Conservation (phyloP, 2,888 invertebrate species). For the Anaspis maculata region DNA sequence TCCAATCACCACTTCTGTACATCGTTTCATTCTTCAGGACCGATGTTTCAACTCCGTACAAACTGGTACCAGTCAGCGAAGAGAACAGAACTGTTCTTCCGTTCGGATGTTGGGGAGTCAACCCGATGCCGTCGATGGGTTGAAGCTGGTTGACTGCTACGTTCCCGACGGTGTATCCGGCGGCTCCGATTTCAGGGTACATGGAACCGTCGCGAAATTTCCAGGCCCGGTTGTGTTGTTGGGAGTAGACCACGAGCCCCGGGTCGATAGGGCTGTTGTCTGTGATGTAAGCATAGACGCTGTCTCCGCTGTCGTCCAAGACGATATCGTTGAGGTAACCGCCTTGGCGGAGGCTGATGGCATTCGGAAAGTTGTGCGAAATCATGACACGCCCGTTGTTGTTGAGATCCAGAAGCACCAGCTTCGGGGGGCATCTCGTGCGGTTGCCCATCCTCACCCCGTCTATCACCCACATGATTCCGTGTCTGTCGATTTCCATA, state of each 20-base stretch:
- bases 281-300: conserved; percentile 62
- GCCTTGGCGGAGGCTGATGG: conserved; percentile 48
- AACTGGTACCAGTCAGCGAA: conserved; percentile 27
- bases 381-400: conserved; percentile 48
- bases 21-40: conserved; percentile 50
- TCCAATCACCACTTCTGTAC: conserved; percentile 26
- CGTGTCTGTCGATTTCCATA: conserved; percentile 62
- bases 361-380: conserved; percentile 52
- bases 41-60: conserved; percentile 55
- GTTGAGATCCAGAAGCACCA: conserved; percentile 59
- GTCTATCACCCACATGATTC: conserved; percentile 63
- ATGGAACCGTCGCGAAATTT: conserved; percentile 61
- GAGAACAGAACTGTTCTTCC: conserved; percentile 22
- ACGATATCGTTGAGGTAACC: conserved; percentile 64
- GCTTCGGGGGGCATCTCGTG: conserved; percentile 55
- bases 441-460: conserved; percentile 56
- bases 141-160: conserved; percentile 47
- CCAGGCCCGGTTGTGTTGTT: conserved; percentile 56
- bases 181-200: conserved; percentile 51
- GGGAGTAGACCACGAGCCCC: conserved; percentile 62
- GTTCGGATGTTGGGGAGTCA: conserved; percentile 46
- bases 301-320: conserved; percentile 58
- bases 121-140: conserved; percentile 62
- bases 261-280: conserved; percentile 60
- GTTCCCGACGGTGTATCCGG: conserved; percentile 49